phyloP scores from a whole-genome alignment of 2,888 invertebrate genomes.

The Gisinianus flammeolus region DNA sequence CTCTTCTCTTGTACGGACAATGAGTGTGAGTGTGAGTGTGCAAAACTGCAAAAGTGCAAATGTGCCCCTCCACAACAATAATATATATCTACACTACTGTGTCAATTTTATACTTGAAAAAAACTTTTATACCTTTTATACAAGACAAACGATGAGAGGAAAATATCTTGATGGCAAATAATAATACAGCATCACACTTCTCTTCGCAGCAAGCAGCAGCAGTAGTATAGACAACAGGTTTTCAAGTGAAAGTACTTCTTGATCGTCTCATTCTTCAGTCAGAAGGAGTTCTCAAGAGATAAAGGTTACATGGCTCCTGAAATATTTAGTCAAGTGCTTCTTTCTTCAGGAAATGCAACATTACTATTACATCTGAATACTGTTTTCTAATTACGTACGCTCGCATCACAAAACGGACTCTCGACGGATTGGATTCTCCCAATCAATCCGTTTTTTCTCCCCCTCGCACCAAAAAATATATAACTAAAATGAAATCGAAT shows the following conservation, averaged over 20 bases:
- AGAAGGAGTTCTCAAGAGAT: constrained; percentile 29
- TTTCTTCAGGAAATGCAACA: constrained; percentile 6
- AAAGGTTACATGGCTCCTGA: constrained; percentile 34
- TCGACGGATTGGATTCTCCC: too few relatives aligned
- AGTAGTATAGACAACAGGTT: constrained; percentile 41
- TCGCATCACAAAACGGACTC: too few relatives aligned
- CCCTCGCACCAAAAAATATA: too few relatives aligned
- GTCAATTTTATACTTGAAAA: neutral
- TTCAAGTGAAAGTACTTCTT: constrained; percentile 44
- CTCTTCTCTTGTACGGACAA: neutral
- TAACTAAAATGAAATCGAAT: too few relatives aligned
- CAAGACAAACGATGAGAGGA: constrained; percentile 35
- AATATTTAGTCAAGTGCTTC: constrained; percentile 9
- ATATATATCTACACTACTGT: neutral
- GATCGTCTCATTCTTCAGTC: constrained; percentile 37
- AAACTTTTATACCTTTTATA: too few relatives aligned
- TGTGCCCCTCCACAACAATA: neutral
- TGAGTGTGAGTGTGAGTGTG: neutral
- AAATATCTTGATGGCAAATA: constrained; percentile 16
- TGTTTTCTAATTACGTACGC: too few relatives aligned
- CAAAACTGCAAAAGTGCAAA: constrained; percentile 24
- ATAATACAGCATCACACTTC: constrained; percentile 13
- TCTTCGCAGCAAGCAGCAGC: too few relatives aligned
- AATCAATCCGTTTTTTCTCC: too few relatives aligned
- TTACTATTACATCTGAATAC: neutral